Evolutionary conservation across 2,888 invertebrate species (phyloP).

Genomic region (Steinernema scapterisci): DNA sequence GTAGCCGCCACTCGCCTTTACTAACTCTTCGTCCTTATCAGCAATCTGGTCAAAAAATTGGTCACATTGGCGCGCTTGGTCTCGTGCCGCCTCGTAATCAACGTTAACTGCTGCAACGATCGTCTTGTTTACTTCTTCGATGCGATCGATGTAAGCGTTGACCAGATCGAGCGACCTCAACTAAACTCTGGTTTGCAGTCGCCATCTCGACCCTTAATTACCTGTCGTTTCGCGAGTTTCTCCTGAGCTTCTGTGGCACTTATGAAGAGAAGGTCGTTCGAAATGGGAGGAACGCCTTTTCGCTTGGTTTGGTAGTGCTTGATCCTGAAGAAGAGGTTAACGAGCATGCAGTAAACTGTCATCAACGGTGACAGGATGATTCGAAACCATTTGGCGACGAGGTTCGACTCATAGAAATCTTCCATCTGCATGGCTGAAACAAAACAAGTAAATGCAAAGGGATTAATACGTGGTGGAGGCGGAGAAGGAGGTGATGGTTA

Average conservation of each 20-base stretch:
- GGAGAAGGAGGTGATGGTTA: not conserved
- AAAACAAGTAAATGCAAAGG: not conserved
- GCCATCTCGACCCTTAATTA: conserved; percentile 2
- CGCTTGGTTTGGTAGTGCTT: conserved; percentile 6
- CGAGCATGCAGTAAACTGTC: not conserved
- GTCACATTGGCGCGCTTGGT: conserved; percentile 39
- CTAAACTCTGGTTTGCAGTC: conserved; percentile 14
- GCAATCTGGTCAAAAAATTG: conserved; percentile 34
- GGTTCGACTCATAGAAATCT: conserved; percentile 23
- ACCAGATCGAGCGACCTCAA: conserved; percentile 37
- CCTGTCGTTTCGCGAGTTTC: conserved; percentile 44
- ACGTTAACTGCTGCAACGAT: conserved; percentile 46
- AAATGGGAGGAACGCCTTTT: not conserved
- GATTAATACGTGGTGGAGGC: not conserved
- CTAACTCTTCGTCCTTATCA: conserved; percentile 14
- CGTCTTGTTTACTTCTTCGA: conserved; percentile 42
- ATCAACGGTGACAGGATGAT: not conserved
- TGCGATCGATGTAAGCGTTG: conserved; percentile 47
- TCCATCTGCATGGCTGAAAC: conserved; percentile 25
- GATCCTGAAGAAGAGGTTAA: not conserved
- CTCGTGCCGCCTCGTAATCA: conserved; percentile 41
- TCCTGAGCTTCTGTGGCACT: conserved; percentile 45
- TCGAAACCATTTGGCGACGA: not conserved
- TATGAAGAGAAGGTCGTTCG: conserved; percentile 45
- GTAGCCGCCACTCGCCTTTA: not conserved